These are phyloP conservation scores for Procambarus virginalis DNA, from an alignment of 1,140 invertebrate genomes.

Conservation along the genomic window DNA sequence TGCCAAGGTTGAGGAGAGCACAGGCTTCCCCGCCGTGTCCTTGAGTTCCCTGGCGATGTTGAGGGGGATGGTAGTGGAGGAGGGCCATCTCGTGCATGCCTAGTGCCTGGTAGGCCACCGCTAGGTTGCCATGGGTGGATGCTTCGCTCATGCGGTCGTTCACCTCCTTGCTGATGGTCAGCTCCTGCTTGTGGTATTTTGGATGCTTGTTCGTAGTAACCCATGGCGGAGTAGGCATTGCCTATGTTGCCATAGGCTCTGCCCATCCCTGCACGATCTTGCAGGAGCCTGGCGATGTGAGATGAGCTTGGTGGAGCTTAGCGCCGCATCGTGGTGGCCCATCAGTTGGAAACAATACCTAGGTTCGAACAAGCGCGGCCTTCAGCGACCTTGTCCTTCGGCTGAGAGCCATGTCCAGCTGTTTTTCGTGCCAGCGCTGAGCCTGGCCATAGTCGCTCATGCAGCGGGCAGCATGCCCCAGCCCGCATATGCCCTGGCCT, in stretches of 20 bases:
- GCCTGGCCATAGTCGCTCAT: conserved; percentile 88
- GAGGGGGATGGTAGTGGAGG: conserved; percentile 84
- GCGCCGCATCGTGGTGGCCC: conserved; percentile 89
- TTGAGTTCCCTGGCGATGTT: conserved; percentile 93
- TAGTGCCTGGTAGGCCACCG: conserved; percentile 94
- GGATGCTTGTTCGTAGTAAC: conserved; percentile 94
- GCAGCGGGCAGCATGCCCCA: conserved; percentile 94
- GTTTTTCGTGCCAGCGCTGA: conserved; percentile 96
- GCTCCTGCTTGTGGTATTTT: conserved; percentile 95
- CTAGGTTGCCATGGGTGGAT: conserved; percentile 95
- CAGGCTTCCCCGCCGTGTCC: conserved; percentile 95
- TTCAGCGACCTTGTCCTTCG: conserved; percentile 93
- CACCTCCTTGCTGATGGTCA: conserved; percentile 96
- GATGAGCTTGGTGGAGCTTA: conserved; percentile 94
- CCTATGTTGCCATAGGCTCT: conserved; percentile 94
- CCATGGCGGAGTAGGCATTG: conserved; percentile 92
- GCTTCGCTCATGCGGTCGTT: conserved; percentile 96
- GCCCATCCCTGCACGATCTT: conserved; percentile 92
- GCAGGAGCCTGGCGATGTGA: conserved; percentile 87
- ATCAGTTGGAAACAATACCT: conserved; percentile 92
- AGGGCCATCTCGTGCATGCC: conserved; percentile 94
- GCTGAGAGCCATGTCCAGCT: conserved; percentile 92
- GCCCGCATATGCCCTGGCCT: conserved; percentile 95
- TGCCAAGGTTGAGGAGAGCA: conserved; percentile 93
- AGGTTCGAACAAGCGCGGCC: conserved; percentile 94